Evolutionary conservation across 1,140 invertebrate species (phyloP).

Genomic region (Zaprionus ghesquierei): DNA sequence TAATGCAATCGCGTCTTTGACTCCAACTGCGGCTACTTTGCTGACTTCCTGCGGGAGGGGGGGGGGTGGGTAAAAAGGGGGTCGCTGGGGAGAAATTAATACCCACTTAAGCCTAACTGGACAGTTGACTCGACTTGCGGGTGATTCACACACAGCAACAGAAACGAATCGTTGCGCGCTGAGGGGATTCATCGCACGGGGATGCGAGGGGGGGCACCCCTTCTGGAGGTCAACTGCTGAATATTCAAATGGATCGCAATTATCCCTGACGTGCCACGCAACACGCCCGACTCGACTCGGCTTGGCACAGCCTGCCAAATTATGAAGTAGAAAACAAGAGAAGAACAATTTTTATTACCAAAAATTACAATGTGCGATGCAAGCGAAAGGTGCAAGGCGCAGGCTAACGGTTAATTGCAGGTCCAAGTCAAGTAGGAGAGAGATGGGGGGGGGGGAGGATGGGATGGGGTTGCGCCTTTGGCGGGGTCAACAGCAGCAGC

Average conservation of each 20-base stretch:
- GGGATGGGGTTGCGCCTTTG: neutral
- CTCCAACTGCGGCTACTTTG: neutral
- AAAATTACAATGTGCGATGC: conserved; percentile 77
- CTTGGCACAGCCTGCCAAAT: conserved; percentile 41
- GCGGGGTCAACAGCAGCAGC: conserved; percentile 28
- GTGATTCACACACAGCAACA: conserved; percentile 70
- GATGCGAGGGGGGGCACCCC: neutral
- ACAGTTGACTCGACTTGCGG: conserved; percentile 60
- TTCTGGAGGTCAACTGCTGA: conserved; percentile 21
- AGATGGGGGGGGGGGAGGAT: neutral
- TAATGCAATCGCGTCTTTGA: conserved; percentile 58
- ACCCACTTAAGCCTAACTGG: conserved; percentile 79
- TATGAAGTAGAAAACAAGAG: conserved; percentile 56
- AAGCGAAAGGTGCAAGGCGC: conserved; percentile 38
- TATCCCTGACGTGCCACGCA: conserved; percentile 48
- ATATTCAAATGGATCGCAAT: conserved; percentile 60
- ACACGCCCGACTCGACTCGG: conserved; percentile 32
- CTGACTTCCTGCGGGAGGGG: neutral
- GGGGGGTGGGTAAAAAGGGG: neutral
- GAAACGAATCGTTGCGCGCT: conserved; percentile 48
- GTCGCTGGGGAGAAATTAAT: conserved; percentile 73
- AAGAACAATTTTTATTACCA: conserved; percentile 66
- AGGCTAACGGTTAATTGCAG: conserved; percentile 38
- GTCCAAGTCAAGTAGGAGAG: conserved; percentile 8
- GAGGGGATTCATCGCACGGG: neutral